Base-by-base conservation (phyloP, 2,888 invertebrate species). In the Tortricodes alternella region DNA sequence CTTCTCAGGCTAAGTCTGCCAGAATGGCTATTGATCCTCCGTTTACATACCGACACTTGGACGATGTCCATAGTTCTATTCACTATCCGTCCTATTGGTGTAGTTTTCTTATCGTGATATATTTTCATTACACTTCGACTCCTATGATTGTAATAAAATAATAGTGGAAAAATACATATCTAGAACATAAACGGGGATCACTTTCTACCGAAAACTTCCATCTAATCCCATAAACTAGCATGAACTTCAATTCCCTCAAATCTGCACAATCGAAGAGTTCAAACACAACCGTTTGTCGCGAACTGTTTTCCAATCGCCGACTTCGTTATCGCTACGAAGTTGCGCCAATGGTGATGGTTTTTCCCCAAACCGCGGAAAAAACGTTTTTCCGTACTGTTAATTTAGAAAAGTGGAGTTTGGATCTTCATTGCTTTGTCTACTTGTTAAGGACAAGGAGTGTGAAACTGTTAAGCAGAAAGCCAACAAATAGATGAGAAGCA, bases 281-380 rank as follows among this genome's bases (percentile, higher is more conserved):
- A 11, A 8, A 21, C 19, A 46, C 29, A 29, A 11, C 29, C 29
- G n/a, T 29, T 29, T 29, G 11, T n/a, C 8, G 29, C 11, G 29
- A n/a, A 29, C 57, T 55, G 55, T 46, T 55, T 46, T 53, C 60
- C 61, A 59, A 64, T 64, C 61, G 63, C 68, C 50, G 63, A 74
- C 73, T 81, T 77, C 77, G 81, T 78, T 82, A 82, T 78, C 79
- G 75, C 66, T 43, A 78, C 80, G 81, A 82, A 82, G 78, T 77
- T n/a, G n/a, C 78, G 68, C 68, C 67, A 9, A 11, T 5, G 29
- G 11, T 29, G 29, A 11, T 64, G 60, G 65, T 72, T 79, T 81
- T 78, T 72, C 65, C 66, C 66, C 73, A 69, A 74, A 79, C 82
- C 83, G 71, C 81, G 76, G 69, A 67, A 72, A 83, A 81, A 78